A percentile compares a stretch with the other conserved stretches of the same genome.
These are phyloP conservation scores for Drosophila phalerata DNA, from an alignment of 2,888 invertebrate species.

Conservation along the genomic window DNA sequence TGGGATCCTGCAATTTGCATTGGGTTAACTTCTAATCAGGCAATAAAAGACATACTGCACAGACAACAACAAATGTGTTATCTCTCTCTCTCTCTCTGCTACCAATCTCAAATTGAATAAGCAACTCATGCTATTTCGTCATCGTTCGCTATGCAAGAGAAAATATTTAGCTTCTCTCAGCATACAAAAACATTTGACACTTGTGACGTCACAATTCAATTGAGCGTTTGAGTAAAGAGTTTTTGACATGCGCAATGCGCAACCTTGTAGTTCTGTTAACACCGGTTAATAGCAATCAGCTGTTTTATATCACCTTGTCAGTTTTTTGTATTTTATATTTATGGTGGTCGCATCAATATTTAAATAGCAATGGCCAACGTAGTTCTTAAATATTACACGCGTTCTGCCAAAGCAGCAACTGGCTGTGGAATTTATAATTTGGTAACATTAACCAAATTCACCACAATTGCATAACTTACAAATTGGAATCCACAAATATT, in stretches of 20 bases:
- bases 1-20: conserved; percentile 20
- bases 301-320: conserved; percentile 42
- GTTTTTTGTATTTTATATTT: conserved; percentile 43
- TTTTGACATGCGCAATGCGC: neutral
- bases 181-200: neutral
- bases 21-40: conserved; percentile 12
- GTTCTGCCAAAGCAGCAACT: conserved; percentile 7
- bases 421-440: neutral
- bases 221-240: neutral
- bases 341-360: conserved; percentile 43
- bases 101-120: neutral
- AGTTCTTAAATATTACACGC: conserved; percentile 25
- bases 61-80: conserved; percentile 22
- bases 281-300: conserved; percentile 34
- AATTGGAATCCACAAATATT: conserved; percentile 18
- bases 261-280: conserved; percentile 25
- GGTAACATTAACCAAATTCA: neutral
- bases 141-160: neutral
- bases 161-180: neutral
- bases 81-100: neutral
- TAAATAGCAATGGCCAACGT: conserved; percentile 49
- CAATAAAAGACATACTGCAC: conserved; percentile 49
- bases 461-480: conserved; percentile 44
- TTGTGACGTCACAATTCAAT: conserved; percentile 37
- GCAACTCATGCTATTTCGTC: conserved; percentile 15